Percentiles rank a stretch among this genome's conserved stretches.
These are phyloP conservation scores for Merodon equestris DNA, from an alignment of 2,888 invertebrate genomes.

Conservation along the genomic window DNA sequence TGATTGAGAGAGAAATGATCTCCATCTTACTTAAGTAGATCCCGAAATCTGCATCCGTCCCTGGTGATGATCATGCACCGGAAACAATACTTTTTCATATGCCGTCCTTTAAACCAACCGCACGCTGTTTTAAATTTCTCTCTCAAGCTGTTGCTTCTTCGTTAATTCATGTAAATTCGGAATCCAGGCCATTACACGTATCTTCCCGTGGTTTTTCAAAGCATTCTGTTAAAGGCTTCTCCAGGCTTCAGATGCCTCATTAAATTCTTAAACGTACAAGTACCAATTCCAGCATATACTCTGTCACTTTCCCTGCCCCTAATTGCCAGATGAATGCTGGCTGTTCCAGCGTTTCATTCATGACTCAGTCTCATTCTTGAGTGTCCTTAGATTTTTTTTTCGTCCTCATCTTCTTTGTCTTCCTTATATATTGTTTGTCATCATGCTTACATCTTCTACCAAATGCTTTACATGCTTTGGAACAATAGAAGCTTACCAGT, in stretches of 20 bases:
- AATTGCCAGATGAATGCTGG: slow-evolving; percentile 7
- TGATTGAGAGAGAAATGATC: too few species aligned
- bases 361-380: slow-evolving; percentile 1
- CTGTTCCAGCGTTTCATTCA: slow-evolving; percentile 6
- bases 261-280: slow-evolving; percentile 38
- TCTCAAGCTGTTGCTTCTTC: too few species aligned
- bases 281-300: slow-evolving; percentile 19
- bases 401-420: background rate
- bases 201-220: background rate
- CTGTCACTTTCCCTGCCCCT: slow-evolving; percentile 33
- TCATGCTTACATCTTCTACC: too few species aligned
- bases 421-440: slow-evolving; percentile 2
- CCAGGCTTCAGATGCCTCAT: slow-evolving; percentile 6
- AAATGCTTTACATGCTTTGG: too few species aligned
- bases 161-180: too few species aligned
- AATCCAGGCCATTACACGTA: too few species aligned
- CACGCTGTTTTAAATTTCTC: too few species aligned
- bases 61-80: too few species aligned
- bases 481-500: slow-evolving; percentile 1
- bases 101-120: too few species aligned
- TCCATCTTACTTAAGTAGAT: too few species aligned
- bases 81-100: too few species aligned
- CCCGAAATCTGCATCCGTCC: too few species aligned
- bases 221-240: slow-evolving; percentile 4
- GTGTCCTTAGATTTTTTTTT: slow-evolving; percentile 15